Percentiles rank a stretch among this genome's conserved stretches.
phyloP scores from a whole-genome alignment of 2,888 invertebrate species.

The Leptopterna dolabrata region DNA sequence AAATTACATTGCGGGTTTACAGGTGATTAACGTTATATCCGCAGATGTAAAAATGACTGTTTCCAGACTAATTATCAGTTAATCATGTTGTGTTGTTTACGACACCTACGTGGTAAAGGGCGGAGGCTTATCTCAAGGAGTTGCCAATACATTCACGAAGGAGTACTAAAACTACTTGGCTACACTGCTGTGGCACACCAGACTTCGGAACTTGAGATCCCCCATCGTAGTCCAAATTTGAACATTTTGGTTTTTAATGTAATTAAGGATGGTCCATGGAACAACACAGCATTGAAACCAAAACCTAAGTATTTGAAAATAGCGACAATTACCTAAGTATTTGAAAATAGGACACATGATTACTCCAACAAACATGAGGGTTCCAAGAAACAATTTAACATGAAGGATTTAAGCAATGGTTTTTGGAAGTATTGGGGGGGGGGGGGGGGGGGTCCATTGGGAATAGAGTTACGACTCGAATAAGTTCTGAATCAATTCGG shows the following conservation, averaged over 20 bases:
- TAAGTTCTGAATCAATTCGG: neutral
- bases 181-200: neutral
- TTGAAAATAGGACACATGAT: neutral
- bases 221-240: too few relatives aligned
- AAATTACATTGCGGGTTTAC: neutral
- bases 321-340: neutral
- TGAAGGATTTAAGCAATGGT: too few relatives aligned
- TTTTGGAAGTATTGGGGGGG: too few relatives aligned
- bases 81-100: neutral
- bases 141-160: neutral
- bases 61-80: neutral
- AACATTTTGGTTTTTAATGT: too few relatives aligned
- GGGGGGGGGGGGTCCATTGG: neutral
- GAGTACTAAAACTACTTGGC: neutral
- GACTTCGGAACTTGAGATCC: too few relatives aligned
- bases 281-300: neutral
- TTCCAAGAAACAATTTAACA: neutral
- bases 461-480: too few relatives aligned
- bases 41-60: conserved; percentile 28
- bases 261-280: too few relatives aligned
- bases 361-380: neutral
- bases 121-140: neutral
- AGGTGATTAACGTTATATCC: neutral
- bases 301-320: neutral
- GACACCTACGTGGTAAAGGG: neutral